Base-by-base conservation (phyloP, 2,113 vertebrate genomes). In the Tretioscincus oriximinensis region DNA sequence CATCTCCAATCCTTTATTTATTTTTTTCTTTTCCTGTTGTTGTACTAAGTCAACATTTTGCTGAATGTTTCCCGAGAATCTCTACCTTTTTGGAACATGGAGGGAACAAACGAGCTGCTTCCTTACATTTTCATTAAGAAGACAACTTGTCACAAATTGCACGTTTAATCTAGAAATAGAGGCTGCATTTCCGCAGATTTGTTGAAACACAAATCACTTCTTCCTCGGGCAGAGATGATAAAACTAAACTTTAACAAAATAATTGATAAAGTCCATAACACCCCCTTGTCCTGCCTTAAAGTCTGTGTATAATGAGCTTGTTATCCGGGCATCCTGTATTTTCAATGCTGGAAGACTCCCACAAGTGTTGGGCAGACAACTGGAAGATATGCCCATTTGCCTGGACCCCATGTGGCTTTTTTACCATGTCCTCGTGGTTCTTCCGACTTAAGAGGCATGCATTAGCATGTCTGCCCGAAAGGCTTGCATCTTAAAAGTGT, bases 391-490 rank as follows among this genome's bases (percentile, higher is more conserved):
- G 12, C 12, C 16, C 28, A 29, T 29, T 66, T 66, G 21, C 28
- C 24, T 58, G 21, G 54, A 61, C 16, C 11, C 31, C 14, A 14
- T 8, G 28, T 28, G n/a, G n/a, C n/a, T 28, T 18, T 73, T 29
- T 49, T 51, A 63, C 24, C 11, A 24, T 49, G 45, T 29, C 22
- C 75, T 14, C 9, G 81, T 45, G 35, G 14, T 72, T 74, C 81
- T 68, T 9, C 1, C n/a, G 0, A n/a, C 58, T 83, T 69, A 77
- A 41, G 7, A 83, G 73, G 78, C 47, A 64, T 9, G 22, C 81
- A 83, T 87, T 80, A 84, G 82, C 82, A 90, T 76, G 83, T 77
- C 8, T 47, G 72, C 83, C 83, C 82, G 73, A 87, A 77, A 82
- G 81, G 35, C 31, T 51, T 54, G 64, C 28, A 51, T 67, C n/a